Percentiles rank a stretch among this genome's conserved stretches.
Evolutionary conservation across 1,140 invertebrate species (phyloP).

Genomic region (Planococcus citri): DNA sequence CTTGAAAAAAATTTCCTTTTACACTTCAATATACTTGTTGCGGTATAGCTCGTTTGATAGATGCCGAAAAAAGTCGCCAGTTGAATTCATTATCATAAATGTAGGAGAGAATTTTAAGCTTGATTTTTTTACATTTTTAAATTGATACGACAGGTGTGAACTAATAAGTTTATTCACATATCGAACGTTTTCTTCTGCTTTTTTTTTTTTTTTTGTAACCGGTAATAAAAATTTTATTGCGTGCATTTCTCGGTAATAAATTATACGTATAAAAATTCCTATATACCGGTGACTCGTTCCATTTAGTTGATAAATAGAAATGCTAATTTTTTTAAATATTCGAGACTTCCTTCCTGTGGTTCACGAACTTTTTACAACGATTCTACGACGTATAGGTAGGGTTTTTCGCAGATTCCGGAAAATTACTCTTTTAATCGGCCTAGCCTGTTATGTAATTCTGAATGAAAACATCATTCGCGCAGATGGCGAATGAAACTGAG

Average conservation of each 20-base stretch:
- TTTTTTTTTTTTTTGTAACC: background rate
- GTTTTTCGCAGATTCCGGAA: too few relatives aligned
- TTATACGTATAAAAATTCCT: background rate
- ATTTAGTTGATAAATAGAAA: background rate
- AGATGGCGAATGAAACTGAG: too few relatives aligned
- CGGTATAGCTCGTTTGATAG: background rate
- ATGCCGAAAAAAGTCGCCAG: too few relatives aligned
- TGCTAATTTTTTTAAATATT: constrained; percentile 7
- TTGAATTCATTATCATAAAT: too few relatives aligned
- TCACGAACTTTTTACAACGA: background rate
- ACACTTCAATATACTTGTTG: background rate
- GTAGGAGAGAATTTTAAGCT: too few relatives aligned
- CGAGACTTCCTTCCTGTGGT: constrained; percentile 5
- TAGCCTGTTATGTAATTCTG: too few relatives aligned
- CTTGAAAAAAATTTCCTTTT: background rate
- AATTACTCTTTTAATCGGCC: too few relatives aligned
- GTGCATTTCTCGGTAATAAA: constrained; percentile 6
- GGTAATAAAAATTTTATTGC: background rate
- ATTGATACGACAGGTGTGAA: too few relatives aligned
- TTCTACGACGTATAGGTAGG: too few relatives aligned
- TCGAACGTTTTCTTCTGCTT: background rate
- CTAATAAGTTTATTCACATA: background rate
- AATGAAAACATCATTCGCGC: too few relatives aligned
- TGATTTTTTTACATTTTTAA: too few relatives aligned
- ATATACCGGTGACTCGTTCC: background rate